Evolutionary conservation across 2,888 invertebrate genomes (phyloP), one percentile per base, ranked within the genome.

Genomic region (Dichetophora obliterata): DNA sequence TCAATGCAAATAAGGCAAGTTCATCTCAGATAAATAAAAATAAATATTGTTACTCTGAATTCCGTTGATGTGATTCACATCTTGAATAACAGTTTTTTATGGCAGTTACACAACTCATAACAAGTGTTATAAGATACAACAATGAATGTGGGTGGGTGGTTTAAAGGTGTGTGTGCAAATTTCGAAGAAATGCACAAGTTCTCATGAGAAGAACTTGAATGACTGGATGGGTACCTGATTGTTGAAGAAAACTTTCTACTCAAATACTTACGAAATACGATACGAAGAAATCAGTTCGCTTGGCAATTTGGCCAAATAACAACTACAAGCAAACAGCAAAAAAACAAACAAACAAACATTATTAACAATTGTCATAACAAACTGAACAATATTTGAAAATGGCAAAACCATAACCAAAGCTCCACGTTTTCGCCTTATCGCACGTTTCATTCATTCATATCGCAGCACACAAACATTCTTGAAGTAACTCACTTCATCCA

Each of bases 381-480:
- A 11, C 24, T 22, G n/a, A 31, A n/a, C 50, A 27, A 14, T 16
- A 24, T 27, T 5, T 59, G 27, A 59, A 59, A 24, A 22, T 59
- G 24, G 14, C 59, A 59, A 59, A 24, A 59, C 22, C 59, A 14
- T 27, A 59, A 24, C 59, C 54, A 59, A 2, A 69, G 50, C 50
- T 27, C 24, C 24, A 68, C 66, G 43, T 69, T 48, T 69, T n/a
- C n/a, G 52, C 31, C 48, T 48, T 69, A 50, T 69, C 50, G 27
- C 69, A 69, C 69, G 31, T 50, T 69, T 24, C 24, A 27, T 69
- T 50, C 31, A 31, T 52, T 24, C 27, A 16, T 14, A 48, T 54
- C 54, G 19, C 19, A 54, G 19, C 54, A 54, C 52, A 9, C 52
- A 54, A 54, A 19, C 54, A 54, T 19, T 54, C 6, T 22, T 54